phyloP scores from a whole-genome alignment of 2,797 vertebrate species.

The Schizopygopsis pylzovi region DNA sequence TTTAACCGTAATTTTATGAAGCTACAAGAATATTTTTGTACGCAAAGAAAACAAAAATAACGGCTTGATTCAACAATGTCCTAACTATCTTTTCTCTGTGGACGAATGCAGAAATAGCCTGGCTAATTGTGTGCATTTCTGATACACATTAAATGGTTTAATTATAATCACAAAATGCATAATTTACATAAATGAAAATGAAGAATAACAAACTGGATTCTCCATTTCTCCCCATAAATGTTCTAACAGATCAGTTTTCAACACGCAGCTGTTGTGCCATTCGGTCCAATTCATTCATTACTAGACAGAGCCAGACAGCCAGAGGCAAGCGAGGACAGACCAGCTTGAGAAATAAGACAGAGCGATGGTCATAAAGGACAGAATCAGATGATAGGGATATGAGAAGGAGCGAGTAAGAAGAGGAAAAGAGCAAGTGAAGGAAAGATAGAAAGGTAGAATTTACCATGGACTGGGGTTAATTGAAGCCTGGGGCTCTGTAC shows the following conservation, averaged over 20 bases:
- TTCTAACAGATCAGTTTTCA: conserved; percentile 3
- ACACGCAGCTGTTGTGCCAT: conserved; percentile 19
- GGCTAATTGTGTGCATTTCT: conserved; percentile 2
- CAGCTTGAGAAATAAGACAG: conserved; percentile 29
- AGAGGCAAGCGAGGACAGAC: background rate
- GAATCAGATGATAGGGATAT: conserved; percentile 44
- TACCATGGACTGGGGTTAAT: conserved; percentile 73
- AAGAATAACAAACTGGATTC: conserved; percentile 23
- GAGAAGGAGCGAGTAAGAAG: conserved; percentile 54
- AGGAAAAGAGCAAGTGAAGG: conserved; percentile 37
- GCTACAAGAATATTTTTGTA: no score
- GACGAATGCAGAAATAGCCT: background rate
- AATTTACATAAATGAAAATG: conserved; percentile 23
- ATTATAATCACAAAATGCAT: background rate
- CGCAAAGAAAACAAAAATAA: no score
- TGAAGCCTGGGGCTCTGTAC: conserved; percentile 73
- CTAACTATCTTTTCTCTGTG: background rate
- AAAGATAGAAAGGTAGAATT: conserved; percentile 53
- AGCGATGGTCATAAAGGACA: conserved; percentile 25
- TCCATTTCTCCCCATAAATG: conserved; percentile 17
- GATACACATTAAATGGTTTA: background rate
- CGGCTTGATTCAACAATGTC: no score
- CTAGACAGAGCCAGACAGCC: background rate
- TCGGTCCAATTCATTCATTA: conserved; percentile 19
- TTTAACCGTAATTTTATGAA: no score